Percentiles rank a stretch among this genome's conserved stretches.
Evolutionary conservation across 2,888 invertebrate genomes (phyloP).

Genomic region (Masnerella sp.): DNA sequence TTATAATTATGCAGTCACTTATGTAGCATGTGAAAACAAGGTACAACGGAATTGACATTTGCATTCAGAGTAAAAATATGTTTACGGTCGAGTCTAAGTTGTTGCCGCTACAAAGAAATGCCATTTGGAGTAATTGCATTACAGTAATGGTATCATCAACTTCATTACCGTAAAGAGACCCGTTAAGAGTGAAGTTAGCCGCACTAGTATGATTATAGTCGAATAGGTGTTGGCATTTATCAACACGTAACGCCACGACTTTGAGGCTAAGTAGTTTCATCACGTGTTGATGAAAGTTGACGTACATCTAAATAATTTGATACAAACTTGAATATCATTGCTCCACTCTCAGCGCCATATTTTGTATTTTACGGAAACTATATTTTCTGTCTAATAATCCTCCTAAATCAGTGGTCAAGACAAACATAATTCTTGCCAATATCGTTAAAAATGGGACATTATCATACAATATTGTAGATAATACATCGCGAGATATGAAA

Average conservation of each 20-base stretch:
- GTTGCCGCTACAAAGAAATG: slow-evolving; percentile 30
- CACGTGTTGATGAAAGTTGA: slow-evolving; percentile 2
- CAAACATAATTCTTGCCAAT: not conserved
- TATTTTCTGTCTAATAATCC: too few relatives aligned
- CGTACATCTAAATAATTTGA: slow-evolving; percentile 7
- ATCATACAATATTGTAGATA: not conserved
- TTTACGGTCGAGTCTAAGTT: slow-evolving; percentile 12
- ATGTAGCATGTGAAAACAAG: slow-evolving; percentile 1
- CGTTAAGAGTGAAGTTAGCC: slow-evolving; percentile 28
- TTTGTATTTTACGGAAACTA: too few relatives aligned
- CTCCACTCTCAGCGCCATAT: not conserved
- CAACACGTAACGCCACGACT: slow-evolving; percentile 14
- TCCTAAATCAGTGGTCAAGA: not conserved
- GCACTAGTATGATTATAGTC: slow-evolving; percentile 30
- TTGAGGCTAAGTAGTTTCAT: slow-evolving; percentile 8
- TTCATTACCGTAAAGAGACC: slow-evolving; percentile 22
- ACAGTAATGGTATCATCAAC: slow-evolving; percentile 36
- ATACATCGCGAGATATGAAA: not conserved
- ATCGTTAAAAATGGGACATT: slow-evolving; percentile 2
- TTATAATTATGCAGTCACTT: slow-evolving; percentile 18
- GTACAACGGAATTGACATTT: slow-evolving; percentile 14
- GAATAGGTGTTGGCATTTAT: slow-evolving; percentile 25
- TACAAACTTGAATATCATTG: not conserved
- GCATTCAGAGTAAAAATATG: slow-evolving; percentile 19
- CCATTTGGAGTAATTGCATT: slow-evolving; percentile 26